phyloP scores from a whole-genome alignment of 2,888 invertebrate genomes.

The Leptinotarsa peninsularis region DNA sequence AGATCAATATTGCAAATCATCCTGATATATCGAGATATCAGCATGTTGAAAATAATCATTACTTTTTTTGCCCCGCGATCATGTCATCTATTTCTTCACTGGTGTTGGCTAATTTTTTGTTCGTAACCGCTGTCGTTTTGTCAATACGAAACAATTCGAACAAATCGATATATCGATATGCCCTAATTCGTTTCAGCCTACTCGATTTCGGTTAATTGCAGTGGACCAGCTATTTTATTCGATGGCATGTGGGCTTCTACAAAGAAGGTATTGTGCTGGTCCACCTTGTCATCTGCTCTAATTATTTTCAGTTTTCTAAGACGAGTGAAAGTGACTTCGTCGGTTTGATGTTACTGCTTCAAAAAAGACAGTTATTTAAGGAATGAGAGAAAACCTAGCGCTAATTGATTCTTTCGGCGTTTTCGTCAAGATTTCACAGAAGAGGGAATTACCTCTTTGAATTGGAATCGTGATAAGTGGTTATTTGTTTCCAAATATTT shows the following conservation, averaged over 20 bases:
- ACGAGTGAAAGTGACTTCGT: conserved; percentile 27
- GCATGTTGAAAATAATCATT: conserved; percentile 20
- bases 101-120: conserved; percentile 28
- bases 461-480: neutral
- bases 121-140: conserved; percentile 18
- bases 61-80: conserved; percentile 22
- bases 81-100: conserved; percentile 31
- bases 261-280: conserved; percentile 10
- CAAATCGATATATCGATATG: conserved; percentile 30
- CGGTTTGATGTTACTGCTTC: conserved; percentile 16
- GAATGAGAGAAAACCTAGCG: neutral
- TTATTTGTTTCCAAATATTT: neutral
- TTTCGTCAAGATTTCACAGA: neutral
- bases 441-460: neutral
- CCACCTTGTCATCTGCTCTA: conserved; percentile 25
- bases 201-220: conserved; percentile 17
- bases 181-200: conserved; percentile 25
- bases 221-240: conserved; percentile 4
- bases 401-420: neutral
- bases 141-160: conserved; percentile 23
- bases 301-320: conserved; percentile 25
- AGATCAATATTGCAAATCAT: conserved; percentile 26
- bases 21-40: conserved; percentile 21
- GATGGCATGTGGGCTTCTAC: neutral
- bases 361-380: neutral